Evolutionary conservation across 92 coral and sea anemone genomes (phyloP), one percentile per base, ranked within the genome.

Genomic region (Paragorgia papillata): DNA sequence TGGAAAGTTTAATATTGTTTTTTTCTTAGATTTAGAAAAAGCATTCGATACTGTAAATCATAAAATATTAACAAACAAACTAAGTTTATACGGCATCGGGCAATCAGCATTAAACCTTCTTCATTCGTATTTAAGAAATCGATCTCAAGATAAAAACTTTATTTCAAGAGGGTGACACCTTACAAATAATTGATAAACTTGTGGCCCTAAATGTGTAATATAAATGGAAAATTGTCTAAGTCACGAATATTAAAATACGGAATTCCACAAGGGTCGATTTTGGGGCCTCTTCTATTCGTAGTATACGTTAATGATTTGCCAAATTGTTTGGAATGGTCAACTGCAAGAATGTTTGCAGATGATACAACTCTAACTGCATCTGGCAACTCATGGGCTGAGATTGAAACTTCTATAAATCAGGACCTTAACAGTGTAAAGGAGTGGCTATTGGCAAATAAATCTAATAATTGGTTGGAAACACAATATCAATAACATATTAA

Each of bases 281-380:
- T 58, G 65, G 65, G 65, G 33, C 31, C 34, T 58, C 3, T 58
- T 58, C 65, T 58, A 4, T 37, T 37, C 43, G 4, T 37, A 37
- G 43, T 37, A 4, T 37, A 37, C 43, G 43, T 10, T 37, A 37
- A 37, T 37, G 43, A 37, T 58, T 37, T 37, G 34, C 65, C 34
- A 27, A 9, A 58, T 58, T 58, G 15, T 58, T 15, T 58, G 29
- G 20, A 58, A 34, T 21, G 33, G 33, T 58, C 65, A 58, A 58
- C 65, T 8, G 65, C 27, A 58, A 58, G 35, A 58, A 58, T 58
- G 65, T 58, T 58, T 58, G 65, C 65, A 58, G 25, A 57, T 19
- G 62, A 57, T 7, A 57, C 62, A 21, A 57, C 62, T 10, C 62
- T 57, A 9, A 57, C 62, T 17, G 62, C 62, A 1, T 2, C 24